Conservation (phyloP, 2,797 vertebrate genomes). For the Tragelaphus oryx region DNA sequence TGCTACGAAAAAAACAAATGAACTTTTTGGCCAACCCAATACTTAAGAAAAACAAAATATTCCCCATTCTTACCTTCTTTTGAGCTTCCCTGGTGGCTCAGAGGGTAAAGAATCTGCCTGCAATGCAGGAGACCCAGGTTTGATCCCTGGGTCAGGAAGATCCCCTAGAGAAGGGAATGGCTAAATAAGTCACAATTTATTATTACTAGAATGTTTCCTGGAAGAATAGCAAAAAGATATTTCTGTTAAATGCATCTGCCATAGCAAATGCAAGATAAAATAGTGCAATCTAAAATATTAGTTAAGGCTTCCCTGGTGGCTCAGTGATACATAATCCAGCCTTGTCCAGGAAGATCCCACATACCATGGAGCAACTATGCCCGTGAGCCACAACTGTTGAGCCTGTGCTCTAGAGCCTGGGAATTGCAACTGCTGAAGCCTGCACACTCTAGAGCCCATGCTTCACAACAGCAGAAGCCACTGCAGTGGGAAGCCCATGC, state of each 20-base stretch:
- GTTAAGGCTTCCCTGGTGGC: not conserved
- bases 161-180: not conserved
- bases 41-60: not conserved
- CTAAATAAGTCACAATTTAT: not conserved
- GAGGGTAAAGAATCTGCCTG: not conserved
- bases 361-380: not conserved
- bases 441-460: not conserved
- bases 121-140: not conserved
- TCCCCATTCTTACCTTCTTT: not conserved
- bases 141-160: not conserved
- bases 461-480: not conserved
- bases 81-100: not conserved
- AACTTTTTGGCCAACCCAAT: not conserved
- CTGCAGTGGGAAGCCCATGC: not conserved
- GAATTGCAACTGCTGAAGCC: not conserved
- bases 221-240: not conserved
- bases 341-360: not conserved
- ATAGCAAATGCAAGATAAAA: not conserved
- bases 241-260: not conserved
- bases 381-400: not conserved
- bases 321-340: not conserved
- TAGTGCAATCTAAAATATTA: not conserved
- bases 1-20: not conserved
- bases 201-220: not conserved
- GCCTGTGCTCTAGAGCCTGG: not conserved